Evolutionary conservation across 2,797 vertebrate genomes (phyloP).

Genomic region (Anniella stebbinsi): DNA sequence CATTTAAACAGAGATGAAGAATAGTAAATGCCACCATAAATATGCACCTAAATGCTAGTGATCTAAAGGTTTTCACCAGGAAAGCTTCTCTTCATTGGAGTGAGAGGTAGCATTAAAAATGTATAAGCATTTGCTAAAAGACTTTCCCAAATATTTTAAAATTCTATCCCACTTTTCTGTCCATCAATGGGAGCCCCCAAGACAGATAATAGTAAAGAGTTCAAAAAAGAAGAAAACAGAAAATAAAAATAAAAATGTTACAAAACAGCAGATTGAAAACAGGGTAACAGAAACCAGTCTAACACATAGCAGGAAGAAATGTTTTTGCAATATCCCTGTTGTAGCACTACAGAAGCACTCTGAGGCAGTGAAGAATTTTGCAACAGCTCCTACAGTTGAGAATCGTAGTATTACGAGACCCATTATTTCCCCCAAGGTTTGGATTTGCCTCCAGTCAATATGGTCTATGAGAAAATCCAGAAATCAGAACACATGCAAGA

Average conservation of each 20-base stretch:
- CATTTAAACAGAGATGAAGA: not conserved
- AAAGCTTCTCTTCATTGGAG: not conserved
- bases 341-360: not conserved
- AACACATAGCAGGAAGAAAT: not conserved
- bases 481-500: not conserved
- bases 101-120: not conserved
- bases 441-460: not conserved
- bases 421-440: not conserved
- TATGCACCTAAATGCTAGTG: not conserved
- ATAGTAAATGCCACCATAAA: not conserved
- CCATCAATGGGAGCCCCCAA: not conserved
- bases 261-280: not conserved
- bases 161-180: not conserved
- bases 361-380: slow-evolving; percentile 15
- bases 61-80: too few relatives aligned
- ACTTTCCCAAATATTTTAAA: not conserved
- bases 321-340: slow-evolving; percentile 8
- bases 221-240: not conserved
- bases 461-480: not conserved
- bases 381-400: not conserved
- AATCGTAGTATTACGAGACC: slow-evolving; percentile 1
- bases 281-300: not conserved
- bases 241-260: not conserved
- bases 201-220: not conserved
- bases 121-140: not conserved